Conservation (phyloP, 2,888 invertebrate species). For the Drosophila seclusa region DNA sequence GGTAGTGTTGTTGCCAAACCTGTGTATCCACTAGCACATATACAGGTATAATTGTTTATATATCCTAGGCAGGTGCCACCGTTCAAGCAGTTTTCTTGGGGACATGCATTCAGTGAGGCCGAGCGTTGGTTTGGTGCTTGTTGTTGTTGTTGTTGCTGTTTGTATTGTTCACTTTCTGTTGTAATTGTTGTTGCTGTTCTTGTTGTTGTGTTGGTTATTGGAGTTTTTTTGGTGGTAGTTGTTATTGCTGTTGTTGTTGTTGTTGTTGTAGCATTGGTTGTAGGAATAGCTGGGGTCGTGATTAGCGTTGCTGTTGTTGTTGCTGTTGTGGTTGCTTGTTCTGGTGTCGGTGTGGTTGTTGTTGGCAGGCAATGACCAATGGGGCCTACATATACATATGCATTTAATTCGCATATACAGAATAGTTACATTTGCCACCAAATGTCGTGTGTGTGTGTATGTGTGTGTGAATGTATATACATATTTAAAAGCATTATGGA, state of each 20-base stretch:
- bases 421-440: constrained; percentile 25
- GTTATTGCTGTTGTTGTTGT: constrained; percentile 33
- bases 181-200: constrained; percentile 42
- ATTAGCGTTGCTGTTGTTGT: constrained; percentile 56
- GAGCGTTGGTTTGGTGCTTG: constrained; percentile 78
- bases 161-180: constrained; percentile 45
- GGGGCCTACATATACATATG: constrained; percentile 74
- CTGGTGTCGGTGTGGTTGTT: constrained; percentile 77
- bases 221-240: constrained; percentile 45
- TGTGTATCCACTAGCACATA: constrained; percentile 89
- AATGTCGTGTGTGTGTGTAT: constrained; percentile 6
- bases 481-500: constrained; percentile 36
- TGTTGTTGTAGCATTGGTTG: constrained; percentile 52
- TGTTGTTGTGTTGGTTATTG: constrained; percentile 47
- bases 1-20: constrained; percentile 85
- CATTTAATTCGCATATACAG: constrained; percentile 25
- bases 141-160: constrained; percentile 48
- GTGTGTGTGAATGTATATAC: constrained; percentile 5
- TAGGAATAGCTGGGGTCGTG: constrained; percentile 50
- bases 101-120: constrained; percentile 85
- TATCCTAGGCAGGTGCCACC: constrained; percentile 89
- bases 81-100: constrained; percentile 88
- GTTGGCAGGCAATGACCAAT: constrained; percentile 84
- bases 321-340: constrained; percentile 56
- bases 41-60: constrained; percentile 89